A percentile compares a stretch with the other conserved stretches of the same genome.
Evolutionary conservation across 2,113 vertebrate species (phyloP).

Genomic region (Neoarius graeffei): DNA sequence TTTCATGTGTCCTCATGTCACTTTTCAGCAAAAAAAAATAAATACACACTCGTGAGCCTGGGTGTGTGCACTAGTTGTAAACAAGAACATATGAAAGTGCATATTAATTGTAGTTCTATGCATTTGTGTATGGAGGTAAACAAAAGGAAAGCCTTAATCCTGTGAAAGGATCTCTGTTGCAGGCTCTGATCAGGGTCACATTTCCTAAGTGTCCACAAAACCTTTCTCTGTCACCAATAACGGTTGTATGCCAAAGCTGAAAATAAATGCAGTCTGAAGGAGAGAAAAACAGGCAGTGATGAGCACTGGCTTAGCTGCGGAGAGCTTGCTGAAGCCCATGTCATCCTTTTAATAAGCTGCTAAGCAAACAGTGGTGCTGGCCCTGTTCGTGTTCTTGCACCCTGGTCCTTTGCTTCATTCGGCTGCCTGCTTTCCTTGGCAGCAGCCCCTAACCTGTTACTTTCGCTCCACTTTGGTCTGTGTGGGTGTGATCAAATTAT

Average conservation of each 20-base stretch:
- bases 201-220: conserved; percentile 18
- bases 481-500: conserved; percentile 11
- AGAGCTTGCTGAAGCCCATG: conserved; percentile 35
- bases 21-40: neutral
- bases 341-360: conserved; percentile 61
- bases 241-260: conserved; percentile 48
- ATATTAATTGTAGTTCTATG: neutral
- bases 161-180: neutral
- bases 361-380: conserved; percentile 58
- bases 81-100: neutral
- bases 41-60: neutral
- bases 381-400: conserved; percentile 35
- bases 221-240: conserved; percentile 50
- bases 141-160: neutral
- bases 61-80: neutral
- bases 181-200: neutral
- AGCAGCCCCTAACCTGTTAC: conserved; percentile 47
- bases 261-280: conserved; percentile 52
- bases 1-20: conserved; percentile 56
- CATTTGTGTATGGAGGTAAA: neutral
- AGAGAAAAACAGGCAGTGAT: conserved; percentile 51
- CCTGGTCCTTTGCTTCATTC: conserved; percentile 46
- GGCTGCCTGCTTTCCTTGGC: conserved; percentile 51
- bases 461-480: conserved; percentile 30
- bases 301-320: conserved; percentile 36